Percentiles rank a stretch among this genome's conserved stretches.
Evolutionary conservation across 1,140 invertebrate species (phyloP).

Genomic region (Neodiprion pinetum): DNA sequence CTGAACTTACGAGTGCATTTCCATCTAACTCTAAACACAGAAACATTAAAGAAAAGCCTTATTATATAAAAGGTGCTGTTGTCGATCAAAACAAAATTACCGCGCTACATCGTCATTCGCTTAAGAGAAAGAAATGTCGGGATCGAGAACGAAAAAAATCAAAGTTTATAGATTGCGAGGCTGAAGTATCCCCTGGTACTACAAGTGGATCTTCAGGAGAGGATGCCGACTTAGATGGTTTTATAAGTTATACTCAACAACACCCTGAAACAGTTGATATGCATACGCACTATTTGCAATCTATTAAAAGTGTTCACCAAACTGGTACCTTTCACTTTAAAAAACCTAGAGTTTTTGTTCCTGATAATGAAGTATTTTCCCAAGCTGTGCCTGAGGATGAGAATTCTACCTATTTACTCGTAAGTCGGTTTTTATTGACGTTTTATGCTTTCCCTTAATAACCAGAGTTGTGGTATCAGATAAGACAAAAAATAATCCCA

Average conservation of each 20-base stretch:
- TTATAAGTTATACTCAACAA: slow-evolving; percentile 56
- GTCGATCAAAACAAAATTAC: background rate
- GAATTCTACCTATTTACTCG: slow-evolving; percentile 47
- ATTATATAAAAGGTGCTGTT: background rate
- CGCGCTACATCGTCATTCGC: background rate
- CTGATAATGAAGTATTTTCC: slow-evolving; percentile 44
- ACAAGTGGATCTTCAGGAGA: slow-evolving; percentile 51
- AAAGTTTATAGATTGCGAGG: slow-evolving; percentile 66
- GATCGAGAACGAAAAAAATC: background rate
- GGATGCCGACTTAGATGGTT: slow-evolving; percentile 48
- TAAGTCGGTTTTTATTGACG: slow-evolving; percentile 32
- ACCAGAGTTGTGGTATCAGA: too few relatives aligned
- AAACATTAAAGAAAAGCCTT: background rate
- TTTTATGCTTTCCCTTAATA: too few relatives aligned
- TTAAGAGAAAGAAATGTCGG: background rate
- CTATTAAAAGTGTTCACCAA: slow-evolving; percentile 51
- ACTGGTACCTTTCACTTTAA: slow-evolving; percentile 40
- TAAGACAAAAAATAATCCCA: too few relatives aligned
- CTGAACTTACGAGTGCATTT: background rate
- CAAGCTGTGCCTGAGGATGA: slow-evolving; percentile 33
- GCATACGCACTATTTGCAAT: slow-evolving; percentile 67
- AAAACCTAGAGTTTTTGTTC: slow-evolving; percentile 23
- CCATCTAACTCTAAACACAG: background rate
- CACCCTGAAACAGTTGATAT: slow-evolving; percentile 58
- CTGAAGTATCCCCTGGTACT: slow-evolving; percentile 41